A percentile compares a stretch with the other conserved stretches of the same genome.
phyloP scores from a whole-genome alignment of 2,797 vertebrate species.

The Caiman crocodilus region DNA sequence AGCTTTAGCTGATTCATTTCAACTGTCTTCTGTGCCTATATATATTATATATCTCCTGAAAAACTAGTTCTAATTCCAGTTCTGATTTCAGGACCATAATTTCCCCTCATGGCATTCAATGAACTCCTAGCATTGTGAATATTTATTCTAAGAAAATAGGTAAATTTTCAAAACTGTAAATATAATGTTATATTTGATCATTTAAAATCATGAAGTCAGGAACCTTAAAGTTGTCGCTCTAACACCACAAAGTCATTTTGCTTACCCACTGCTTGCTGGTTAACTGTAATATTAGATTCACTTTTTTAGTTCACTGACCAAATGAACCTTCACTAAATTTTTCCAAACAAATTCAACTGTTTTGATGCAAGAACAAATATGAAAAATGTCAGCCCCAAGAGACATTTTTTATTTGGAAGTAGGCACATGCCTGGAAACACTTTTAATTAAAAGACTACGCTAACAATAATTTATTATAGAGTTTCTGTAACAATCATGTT shows the following conservation, averaged over 20 bases:
- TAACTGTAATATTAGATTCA: too few relatives aligned
- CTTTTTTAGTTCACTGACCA: background rate
- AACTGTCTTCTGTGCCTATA: too few relatives aligned
- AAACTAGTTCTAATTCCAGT: too few relatives aligned
- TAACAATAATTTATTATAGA: background rate
- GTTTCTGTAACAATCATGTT: slow-evolving; percentile 2
- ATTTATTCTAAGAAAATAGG: background rate
- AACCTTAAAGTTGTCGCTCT: background rate
- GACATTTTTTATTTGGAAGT: background rate
- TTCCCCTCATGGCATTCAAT: background rate
- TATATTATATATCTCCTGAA: too few relatives aligned
- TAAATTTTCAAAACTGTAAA: background rate
- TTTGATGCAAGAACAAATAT: background rate
- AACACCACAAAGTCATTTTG: background rate
- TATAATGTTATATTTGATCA: background rate
- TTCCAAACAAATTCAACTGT: background rate
- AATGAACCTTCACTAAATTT: background rate
- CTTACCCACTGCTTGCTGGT: too few relatives aligned
- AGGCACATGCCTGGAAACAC: background rate
- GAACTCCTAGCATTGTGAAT: background rate
- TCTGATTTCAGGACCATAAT: background rate
- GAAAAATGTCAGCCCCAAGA: slow-evolving; percentile 7
- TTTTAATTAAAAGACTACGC: background rate
- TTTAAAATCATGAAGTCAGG: background rate
- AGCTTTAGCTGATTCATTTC: too few relatives aligned